These are phyloP conservation scores for Pipistrellus pipistrellus DNA, from an alignment of 2,797 vertebrate genomes.

Conservation along the genomic window DNA sequence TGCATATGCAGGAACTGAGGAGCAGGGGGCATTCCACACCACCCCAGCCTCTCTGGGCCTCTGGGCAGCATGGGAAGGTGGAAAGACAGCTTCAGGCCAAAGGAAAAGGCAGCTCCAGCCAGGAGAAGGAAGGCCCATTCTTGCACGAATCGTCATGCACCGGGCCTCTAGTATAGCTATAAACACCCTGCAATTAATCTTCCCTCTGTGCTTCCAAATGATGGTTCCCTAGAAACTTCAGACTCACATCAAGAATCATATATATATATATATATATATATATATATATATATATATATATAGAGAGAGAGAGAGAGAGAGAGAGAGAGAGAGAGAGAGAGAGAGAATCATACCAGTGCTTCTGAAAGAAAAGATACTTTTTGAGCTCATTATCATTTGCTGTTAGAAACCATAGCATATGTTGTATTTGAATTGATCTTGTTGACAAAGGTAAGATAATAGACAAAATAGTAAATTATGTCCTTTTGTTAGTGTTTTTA, in stretches of 20 bases:
- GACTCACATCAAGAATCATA: neutral
- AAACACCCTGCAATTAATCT: neutral
- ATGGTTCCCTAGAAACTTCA: neutral
- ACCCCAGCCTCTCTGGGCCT: too few species aligned
- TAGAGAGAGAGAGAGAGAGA: too few species aligned
- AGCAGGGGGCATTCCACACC: too few species aligned
- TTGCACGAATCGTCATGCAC: too few species aligned
- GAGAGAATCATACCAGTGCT: neutral
- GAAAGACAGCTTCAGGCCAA: too few species aligned
- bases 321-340: too few species aligned
- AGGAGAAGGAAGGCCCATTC: too few species aligned
- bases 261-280: too few species aligned
- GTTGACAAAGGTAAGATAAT: neutral
- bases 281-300: too few species aligned
- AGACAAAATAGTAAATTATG: constrained; percentile 1
- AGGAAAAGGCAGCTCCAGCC: too few species aligned
- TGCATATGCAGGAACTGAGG: too few species aligned
- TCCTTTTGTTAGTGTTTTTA: neutral
- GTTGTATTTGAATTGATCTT: constrained; percentile 43
- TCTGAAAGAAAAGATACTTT: neutral
- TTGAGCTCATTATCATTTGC: neutral
- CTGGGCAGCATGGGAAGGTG: too few species aligned
- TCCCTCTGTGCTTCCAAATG: neutral
- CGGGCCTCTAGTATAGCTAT: neutral
- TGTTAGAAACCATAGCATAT: neutral